Evolutionary conservation across 2,797 vertebrate genomes (phyloP), one percentile per base, ranked within the genome.

Genomic region (Pitangus sulphuratus): DNA sequence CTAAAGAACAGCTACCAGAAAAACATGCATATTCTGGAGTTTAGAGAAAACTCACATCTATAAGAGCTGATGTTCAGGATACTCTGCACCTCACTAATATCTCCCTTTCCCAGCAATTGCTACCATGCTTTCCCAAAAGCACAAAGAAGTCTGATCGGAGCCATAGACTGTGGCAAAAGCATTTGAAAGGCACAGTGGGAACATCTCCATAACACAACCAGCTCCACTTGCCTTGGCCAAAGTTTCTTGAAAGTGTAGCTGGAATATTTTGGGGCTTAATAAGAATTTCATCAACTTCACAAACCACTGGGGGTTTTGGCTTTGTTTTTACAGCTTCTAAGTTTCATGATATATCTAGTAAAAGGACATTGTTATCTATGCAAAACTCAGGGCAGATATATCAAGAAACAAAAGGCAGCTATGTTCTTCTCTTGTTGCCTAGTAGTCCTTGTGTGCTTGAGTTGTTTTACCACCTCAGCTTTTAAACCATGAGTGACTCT

Each of bases 361-460:
- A 57, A 56, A 69, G 6, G 9, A 28, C 19, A 5, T 42, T 45
- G 30, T 65, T 66, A 25, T 8, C 33, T 58, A 24, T 68, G 16
- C 22, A 70, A 77, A 79, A n/a, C 25, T 80, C 26, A 47, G 47
- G 42, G 26, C 6, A 79, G 13, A 42, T n/a, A 17, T 2, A 12
- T 21, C 11, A 77, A 66, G 44, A 54, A 62, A 58, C 16, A 77
- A 35, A 72, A 65, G 39, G 25, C 3, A 9, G 8, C 9, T 48
- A 7, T 18, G 9, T 31, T 19, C 12, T 62, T 15, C 8, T 80
- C 19, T 42, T 87, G 19, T 35, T 58, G 6, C 5, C 33, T 37
- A 14, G 12, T 8, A 82, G 10, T 33, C 19, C 7, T 70, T 1
- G 0, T 31, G 28, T 14, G 21, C n/a, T 21, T 1, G 0, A 72